Base-by-base conservation (phyloP, 1,140 invertebrate genomes). In the Drosophila tropicalis region DNA sequence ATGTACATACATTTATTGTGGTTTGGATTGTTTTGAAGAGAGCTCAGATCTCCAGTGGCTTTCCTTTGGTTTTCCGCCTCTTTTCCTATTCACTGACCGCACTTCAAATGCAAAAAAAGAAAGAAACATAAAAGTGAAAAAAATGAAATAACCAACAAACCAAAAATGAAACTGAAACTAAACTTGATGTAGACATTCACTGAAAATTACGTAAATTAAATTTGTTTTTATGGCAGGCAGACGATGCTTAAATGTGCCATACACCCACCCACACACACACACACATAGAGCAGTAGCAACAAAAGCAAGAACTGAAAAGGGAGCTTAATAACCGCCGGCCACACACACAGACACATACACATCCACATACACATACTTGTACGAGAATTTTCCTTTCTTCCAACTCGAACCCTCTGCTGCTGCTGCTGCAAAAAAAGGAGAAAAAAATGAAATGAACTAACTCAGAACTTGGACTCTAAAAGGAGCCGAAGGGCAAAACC, bases 131-230 rank as follows among this genome's bases (percentile, higher is more conserved):
- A 29, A 29, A 29, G 29, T 36, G 34, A 56, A 56, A 22, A 29
- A 56, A 41, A 22, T 6, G 5, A 17, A 64, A 22, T 13, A 17
- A 32, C 22, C 56, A 29, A 54, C 19, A 25, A 66, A 65, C 17
- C 76, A 32, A 55, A 81, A 73, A 65, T 72, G 81, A 79, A 79
- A 67, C 67, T 71, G 68, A 77, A 78, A 70, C 79, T 77, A 71
- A 87, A 86, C 83, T 80, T 87, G 85, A 87, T 87, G 84, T 89
- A 89, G 84, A 87, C 84, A 87, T 87, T 87, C 78, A 89, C 84
- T 87, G 84, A 75, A 87, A 87, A 87, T 87, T 87, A 87, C 83
- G 83, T 89, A 87, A 87, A 87, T 89, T 87, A 87, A 87, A 87
- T 87, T 89, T 87, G 84, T 89, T 87, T 87, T 89, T 87, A 84